Evolutionary conservation across 2,797 vertebrate genomes (phyloP).

Genomic region (Labeo calbasu): DNA sequence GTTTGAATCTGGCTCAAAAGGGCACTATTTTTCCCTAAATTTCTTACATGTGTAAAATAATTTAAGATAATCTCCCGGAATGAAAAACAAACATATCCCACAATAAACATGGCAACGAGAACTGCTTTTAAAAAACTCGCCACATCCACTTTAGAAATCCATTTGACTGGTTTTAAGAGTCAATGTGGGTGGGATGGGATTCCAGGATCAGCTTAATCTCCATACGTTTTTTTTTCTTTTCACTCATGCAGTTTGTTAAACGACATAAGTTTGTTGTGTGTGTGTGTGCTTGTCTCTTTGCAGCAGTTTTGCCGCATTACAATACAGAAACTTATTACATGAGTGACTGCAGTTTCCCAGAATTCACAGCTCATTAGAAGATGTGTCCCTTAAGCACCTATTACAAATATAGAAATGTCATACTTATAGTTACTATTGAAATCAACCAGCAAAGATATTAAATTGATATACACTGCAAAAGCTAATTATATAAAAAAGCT

Average conservation of each 20-base stretch:
- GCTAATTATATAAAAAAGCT: neutral
- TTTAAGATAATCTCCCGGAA: constrained; percentile 36
- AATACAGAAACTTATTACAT: neutral
- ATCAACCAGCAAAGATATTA: neutral
- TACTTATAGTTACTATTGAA: neutral
- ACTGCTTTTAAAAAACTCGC: neutral
- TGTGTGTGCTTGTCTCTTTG: constrained; percentile 25
- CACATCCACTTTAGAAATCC: constrained; percentile 3
- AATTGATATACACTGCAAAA: neutral
- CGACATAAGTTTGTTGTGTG: constrained; percentile 42
- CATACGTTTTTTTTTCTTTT: neutral
- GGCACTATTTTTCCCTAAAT: neutral
- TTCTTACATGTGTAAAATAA: constrained; percentile 43
- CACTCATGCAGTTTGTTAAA: constrained; percentile 48
- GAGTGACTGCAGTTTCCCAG: constrained; percentile 5
- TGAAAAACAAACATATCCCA: constrained; percentile 37
- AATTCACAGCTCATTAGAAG: constrained; percentile 4
- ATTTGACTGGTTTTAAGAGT: neutral
- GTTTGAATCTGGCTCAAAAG: constrained; percentile 12
- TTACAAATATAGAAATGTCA: neutral
- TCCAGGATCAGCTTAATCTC: constrained; percentile 23
- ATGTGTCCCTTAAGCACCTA: neutral
- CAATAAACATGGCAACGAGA: constrained; percentile 11
- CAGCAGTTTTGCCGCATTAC: neutral
- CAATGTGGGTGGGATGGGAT: constrained; percentile 32